These are phyloP conservation scores for Xylophagus ater DNA, from an alignment of 2,888 invertebrate genomes.

Conservation along the genomic window DNA sequence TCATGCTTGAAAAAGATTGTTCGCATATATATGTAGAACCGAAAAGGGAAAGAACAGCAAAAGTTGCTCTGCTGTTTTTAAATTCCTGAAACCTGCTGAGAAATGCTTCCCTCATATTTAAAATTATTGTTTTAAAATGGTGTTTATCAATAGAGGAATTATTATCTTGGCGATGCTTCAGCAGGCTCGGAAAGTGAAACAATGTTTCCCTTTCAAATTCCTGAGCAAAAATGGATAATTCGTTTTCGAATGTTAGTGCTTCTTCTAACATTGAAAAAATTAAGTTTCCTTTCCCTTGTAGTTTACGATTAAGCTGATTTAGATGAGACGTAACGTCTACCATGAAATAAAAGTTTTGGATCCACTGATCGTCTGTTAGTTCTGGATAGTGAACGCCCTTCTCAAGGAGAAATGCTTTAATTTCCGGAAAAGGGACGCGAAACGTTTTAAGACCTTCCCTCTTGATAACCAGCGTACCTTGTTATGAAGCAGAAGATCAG, in stretches of 20 bases:
- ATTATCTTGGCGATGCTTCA: constrained; percentile 21
- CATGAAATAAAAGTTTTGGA: constrained; percentile 27
- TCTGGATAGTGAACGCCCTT: constrained; percentile 22
- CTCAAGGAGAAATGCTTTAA: constrained; percentile 25
- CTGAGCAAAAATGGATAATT: too few species aligned
- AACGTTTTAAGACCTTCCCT: too few species aligned
- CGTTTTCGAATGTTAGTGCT: constrained; percentile 4
- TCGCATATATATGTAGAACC: too few species aligned
- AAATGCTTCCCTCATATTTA: constrained; percentile 23
- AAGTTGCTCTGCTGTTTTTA: constrained; percentile 20
- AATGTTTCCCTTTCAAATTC: too few species aligned
- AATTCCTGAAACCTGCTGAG: constrained; percentile 11
- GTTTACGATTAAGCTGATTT: constrained; percentile 27
- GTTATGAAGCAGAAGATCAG: too few species aligned
- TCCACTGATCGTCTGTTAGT: constrained; percentile 8
- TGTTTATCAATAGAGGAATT: constrained; percentile 19
- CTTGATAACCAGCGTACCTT: too few species aligned
- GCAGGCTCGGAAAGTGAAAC: constrained; percentile 20
- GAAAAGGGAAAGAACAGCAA: constrained; percentile 23
- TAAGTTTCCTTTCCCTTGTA: constrained; percentile 23
- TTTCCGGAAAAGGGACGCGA: too few species aligned
- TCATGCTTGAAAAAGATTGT: too few species aligned
- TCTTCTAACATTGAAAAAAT: constrained; percentile 6
- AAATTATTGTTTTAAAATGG: constrained; percentile 3
- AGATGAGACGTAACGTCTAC: constrained; percentile 25